A percentile compares a stretch with the other conserved stretches of the same genome.
These are phyloP conservation scores for Alviniconcha marisindica DNA, from an alignment of 1,140 invertebrate genomes.

Conservation along the genomic window DNA sequence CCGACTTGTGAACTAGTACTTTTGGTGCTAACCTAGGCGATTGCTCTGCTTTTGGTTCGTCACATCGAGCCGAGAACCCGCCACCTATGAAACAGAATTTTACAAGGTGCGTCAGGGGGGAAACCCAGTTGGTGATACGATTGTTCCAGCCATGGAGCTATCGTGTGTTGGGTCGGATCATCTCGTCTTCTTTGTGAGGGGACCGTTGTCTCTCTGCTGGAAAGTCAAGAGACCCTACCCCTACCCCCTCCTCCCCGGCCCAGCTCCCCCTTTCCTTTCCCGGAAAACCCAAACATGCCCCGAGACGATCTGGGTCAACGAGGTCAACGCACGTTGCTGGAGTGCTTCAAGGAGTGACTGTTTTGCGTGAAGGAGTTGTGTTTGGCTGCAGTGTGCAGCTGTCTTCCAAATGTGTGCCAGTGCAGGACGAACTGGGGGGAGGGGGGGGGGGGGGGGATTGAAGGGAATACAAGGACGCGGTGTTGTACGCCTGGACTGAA, in stretches of 20 bases:
- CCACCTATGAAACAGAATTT: too few relatives aligned
- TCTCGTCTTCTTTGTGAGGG: not conserved
- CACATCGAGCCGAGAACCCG: too few relatives aligned
- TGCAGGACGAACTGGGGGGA: not conserved
- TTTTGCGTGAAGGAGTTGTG: not conserved
- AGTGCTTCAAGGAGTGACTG: not conserved
- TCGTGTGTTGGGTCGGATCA: not conserved
- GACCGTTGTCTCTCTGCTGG: not conserved
- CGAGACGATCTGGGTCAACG: not conserved
- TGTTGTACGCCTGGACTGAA: too few relatives aligned
- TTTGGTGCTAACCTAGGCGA: too few relatives aligned
- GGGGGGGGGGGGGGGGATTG: not conserved
- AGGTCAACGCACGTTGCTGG: not conserved
- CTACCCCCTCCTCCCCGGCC: not conserved
- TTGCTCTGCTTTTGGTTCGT: too few relatives aligned
- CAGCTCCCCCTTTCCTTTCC: not conserved
- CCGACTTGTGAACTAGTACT: conserved; percentile 8
- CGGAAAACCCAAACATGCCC: conserved; percentile 23
- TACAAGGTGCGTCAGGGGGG: not conserved
- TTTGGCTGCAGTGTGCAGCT: not conserved
- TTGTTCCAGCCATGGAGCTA: too few relatives aligned
- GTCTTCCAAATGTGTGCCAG: not conserved
- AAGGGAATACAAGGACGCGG: too few relatives aligned
- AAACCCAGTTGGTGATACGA: not conserved
- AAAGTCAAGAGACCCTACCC: not conserved